Percentiles rank a stretch among this genome's conserved stretches.
phyloP scores from a whole-genome alignment of 2,888 invertebrate genomes.

The Trichogramma evanescens region DNA sequence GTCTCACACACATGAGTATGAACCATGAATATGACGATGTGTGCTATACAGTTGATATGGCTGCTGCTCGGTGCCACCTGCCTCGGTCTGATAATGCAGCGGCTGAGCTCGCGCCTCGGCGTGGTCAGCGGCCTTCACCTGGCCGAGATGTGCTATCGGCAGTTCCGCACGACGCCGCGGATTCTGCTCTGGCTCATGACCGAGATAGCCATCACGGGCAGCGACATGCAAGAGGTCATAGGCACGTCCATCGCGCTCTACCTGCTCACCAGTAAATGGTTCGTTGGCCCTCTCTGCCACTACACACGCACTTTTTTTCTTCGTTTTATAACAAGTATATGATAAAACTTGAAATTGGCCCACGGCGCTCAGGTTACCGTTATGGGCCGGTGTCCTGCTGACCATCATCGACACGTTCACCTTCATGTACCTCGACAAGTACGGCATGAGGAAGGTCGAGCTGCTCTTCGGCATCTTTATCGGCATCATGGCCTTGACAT shows the following conservation, averaged over 20 bases:
- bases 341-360: no score
- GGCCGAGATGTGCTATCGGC: slow-evolving; percentile 71
- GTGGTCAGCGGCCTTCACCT: slow-evolving; percentile 80
- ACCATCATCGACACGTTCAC: slow-evolving; percentile 85
- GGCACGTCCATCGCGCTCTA: slow-evolving; percentile 84
- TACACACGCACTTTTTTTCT: no score
- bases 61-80: slow-evolving; percentile 74
- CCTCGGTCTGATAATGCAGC: slow-evolving; percentile 80
- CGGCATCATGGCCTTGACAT: slow-evolving; percentile 73
- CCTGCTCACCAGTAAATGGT: slow-evolving; percentile 70
- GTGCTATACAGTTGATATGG: slow-evolving; percentile 64
- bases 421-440: slow-evolving; percentile 78
- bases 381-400: slow-evolving; percentile 77
- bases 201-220: slow-evolving; percentile 85
- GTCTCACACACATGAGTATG: not conserved
- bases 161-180: slow-evolving; percentile 69
- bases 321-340: no score
- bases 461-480: slow-evolving; percentile 77
- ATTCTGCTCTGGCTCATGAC: slow-evolving; percentile 81
- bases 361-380: slow-evolving; percentile 33
- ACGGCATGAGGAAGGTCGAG: slow-evolving; percentile 76
- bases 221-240: slow-evolving; percentile 89
- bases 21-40: not conserved
- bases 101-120: slow-evolving; percentile 64
- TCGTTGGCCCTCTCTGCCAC: slow-evolving; percentile 39